Base-by-base conservation (phyloP, 64 coral and sea anemone genomes). In the Stylophora pistillata region DNA sequence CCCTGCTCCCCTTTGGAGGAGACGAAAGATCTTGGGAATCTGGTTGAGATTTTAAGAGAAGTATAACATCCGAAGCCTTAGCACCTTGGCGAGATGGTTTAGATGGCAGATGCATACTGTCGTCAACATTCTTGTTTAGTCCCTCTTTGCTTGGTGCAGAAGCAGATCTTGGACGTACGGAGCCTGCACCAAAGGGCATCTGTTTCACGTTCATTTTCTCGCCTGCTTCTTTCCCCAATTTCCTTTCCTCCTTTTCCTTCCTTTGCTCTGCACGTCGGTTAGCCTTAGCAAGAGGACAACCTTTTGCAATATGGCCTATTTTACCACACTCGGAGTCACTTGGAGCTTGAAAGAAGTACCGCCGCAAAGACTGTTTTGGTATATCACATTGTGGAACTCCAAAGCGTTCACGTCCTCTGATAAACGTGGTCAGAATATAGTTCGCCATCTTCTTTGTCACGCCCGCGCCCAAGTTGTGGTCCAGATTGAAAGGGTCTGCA, bases 401-500 rank as follows among this genome's bases (percentile, higher is more conserved):
- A 89, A 96, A 96, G 10, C 90, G 80, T 23, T 93, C 90, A 25
- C 94, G 94, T 34, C 64, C 94, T 89, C 90, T 91, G 23, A 58
- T 87, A 58, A 96, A 86, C 4, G 83, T 71, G 62, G 53, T 66
- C 74, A 79, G 41, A 63, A 96, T 96, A 60, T 80, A 96, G 33
- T 21, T 89, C 1, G 60, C 94, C 94, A 96, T 96, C 70, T 58
- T 96, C 58, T 82, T 66, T 16, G 94, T 74, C 34, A 96, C 89
- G 2, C 91, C 94, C 59, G 90, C 94, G 29, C 94, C 94, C 72
- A 96, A 91, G 58, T 96, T 96, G 65, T 96, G 94, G 56, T 92
- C 90, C 25, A 81, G 91, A 55, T 96, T 96, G 74, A 96, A 96
- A 1, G 94, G 94, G 63, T 96, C 94, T 96, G 73, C 16, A 34